Conservation (phyloP, 2,888 invertebrate genomes). For the Drosophila picticornis region DNA sequence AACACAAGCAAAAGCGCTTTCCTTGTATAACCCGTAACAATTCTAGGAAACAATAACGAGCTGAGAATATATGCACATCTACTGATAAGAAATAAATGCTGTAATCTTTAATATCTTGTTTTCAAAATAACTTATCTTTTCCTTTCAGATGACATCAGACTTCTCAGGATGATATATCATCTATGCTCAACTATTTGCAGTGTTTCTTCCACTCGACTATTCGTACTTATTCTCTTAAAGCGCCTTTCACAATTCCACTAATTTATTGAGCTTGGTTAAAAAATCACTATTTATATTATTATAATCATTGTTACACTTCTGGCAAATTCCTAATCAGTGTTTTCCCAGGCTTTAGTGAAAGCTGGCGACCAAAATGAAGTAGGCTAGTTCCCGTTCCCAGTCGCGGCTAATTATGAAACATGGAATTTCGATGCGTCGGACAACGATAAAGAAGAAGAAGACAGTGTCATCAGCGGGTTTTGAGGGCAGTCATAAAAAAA, state of each 20-base stretch:
- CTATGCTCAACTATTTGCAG: neutral
- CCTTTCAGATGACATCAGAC: neutral
- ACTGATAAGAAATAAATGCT: neutral
- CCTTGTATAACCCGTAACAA: neutral
- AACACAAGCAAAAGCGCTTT: neutral
- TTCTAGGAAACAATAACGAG: neutral
- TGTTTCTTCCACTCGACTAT: neutral
- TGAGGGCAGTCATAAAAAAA: slow-evolving; percentile 27
- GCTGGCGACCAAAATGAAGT: slow-evolving; percentile 14
- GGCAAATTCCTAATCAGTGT: slow-evolving; percentile 1
- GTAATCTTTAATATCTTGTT: neutral
- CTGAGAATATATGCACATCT: neutral
- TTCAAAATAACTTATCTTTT: neutral
- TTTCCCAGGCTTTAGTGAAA: slow-evolving; percentile 33
- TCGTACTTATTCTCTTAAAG: neutral
- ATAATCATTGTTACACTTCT: neutral
- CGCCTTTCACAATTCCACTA: neutral
- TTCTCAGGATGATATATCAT: neutral
- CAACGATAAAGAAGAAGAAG: neutral
- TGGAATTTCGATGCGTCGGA: neutral
- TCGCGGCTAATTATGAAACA: slow-evolving; percentile 21
- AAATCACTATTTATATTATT: slow-evolving; percentile 15
- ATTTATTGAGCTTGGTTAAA: slow-evolving; percentile 5
- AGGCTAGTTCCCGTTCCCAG: slow-evolving; percentile 14
- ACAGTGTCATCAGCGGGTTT: slow-evolving; percentile 1